phyloP scores from a whole-genome alignment of 2,888 invertebrate species.

The Spatulosminthurus flaviceps region DNA sequence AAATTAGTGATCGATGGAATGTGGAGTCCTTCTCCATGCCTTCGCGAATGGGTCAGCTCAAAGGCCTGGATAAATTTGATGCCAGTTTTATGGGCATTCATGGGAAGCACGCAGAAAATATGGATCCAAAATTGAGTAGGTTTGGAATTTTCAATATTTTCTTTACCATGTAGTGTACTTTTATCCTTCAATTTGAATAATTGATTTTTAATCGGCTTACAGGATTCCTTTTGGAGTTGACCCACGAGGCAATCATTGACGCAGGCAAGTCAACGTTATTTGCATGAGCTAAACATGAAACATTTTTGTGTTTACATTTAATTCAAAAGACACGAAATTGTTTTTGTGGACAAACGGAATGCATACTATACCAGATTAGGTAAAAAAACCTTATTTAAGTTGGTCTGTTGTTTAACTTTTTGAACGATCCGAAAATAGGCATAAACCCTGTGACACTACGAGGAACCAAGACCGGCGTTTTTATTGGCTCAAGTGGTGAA shows the following conservation, averaged over 20 bases:
- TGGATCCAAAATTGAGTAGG: slow-evolving; percentile 77
- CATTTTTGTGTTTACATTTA: too few species aligned
- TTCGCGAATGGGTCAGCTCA: slow-evolving; percentile 72
- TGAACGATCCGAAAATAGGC: background rate
- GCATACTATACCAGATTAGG: too few species aligned
- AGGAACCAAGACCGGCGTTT: background rate
- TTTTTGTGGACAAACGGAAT: too few species aligned
- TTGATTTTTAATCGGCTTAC: background rate
- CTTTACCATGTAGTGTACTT: too few species aligned
- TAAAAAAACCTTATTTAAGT: too few species aligned
- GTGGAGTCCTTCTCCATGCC: background rate
- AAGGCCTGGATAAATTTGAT: slow-evolving; percentile 77
- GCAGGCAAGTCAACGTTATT: background rate
- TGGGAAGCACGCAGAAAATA: slow-evolving; percentile 78
- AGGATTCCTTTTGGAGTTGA: background rate
- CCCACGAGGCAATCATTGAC: background rate
- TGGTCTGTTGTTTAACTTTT: too few species aligned
- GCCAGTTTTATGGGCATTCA: slow-evolving; percentile 80
- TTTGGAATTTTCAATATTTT: background rate
- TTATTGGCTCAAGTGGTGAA: background rate
- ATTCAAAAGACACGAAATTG: too few species aligned
- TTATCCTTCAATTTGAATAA: too few species aligned
- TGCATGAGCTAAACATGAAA: too few species aligned
- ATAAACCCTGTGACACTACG: background rate
- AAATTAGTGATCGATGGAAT: background rate